Conservation (phyloP, 2,797 vertebrate species). For the Potorous gilbertii region DNA sequence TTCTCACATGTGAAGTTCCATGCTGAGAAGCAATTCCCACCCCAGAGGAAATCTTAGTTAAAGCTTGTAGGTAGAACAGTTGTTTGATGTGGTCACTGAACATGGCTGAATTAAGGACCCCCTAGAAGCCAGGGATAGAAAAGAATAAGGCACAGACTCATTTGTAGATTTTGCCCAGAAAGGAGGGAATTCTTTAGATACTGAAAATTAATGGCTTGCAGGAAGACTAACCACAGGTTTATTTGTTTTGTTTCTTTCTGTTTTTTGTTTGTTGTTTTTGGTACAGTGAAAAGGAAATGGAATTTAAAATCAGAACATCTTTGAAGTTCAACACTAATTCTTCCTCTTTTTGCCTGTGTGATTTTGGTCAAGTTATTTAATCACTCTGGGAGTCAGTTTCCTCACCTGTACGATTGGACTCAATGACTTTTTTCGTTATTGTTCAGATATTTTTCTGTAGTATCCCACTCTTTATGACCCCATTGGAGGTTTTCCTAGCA, state of each 20-base stretch:
- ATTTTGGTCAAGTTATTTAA: not conserved
- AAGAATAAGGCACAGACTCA: conserved; percentile 29
- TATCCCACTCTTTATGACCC: not conserved
- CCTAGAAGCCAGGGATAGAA: not conserved
- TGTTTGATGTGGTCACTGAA: conserved; percentile 41
- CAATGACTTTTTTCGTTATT: not conserved
- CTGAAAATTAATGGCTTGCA: conserved; percentile 3
- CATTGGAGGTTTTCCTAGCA: not conserved
- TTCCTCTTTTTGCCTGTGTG: not conserved
- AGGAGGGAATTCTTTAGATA: not conserved
- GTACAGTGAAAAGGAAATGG: not conserved
- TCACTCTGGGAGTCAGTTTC: not conserved
- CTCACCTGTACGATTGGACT: not conserved
- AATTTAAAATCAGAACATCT: not conserved
- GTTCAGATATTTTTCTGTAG: not conserved
- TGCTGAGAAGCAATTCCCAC: not conserved
- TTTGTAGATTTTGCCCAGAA: not conserved
- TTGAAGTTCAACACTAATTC: not conserved
- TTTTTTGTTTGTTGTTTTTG: no score
- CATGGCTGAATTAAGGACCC: conserved; percentile 32
- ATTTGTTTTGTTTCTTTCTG: no score
- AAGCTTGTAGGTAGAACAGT: not conserved
- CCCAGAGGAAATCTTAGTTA: conserved; percentile 27
- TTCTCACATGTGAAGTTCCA: not conserved
- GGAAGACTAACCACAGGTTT: not conserved